Base-by-base conservation (phyloP, 2,888 invertebrate genomes). In the Anaspis maculata region DNA sequence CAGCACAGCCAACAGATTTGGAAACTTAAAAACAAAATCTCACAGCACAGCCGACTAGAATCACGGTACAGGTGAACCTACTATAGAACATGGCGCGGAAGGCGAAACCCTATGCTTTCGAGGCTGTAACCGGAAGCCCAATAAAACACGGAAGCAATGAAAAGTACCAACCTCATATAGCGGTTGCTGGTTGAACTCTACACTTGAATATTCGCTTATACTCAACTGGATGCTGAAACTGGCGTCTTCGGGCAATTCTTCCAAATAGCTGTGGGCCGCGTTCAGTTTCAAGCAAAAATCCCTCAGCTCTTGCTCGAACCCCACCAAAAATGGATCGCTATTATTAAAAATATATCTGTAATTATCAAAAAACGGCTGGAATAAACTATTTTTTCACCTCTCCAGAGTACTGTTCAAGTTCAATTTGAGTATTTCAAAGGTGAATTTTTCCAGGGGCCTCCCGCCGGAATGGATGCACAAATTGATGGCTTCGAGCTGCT, bases 201-300 rank as follows among this genome's bases (percentile, higher is more conserved):
- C 59, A 30, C 71, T 72, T 5, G 73, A 69, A n/a, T 72, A 70
- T 53, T 76, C 76, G 44, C 72, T 72, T 10, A 77, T 75, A 41
- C 74, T 68, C 28, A 80, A 57, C 37, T 70, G 68, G 35, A 82
- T 71, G n/a, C 67, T 65, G 55, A 82, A 82, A 43, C 72, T 73
- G 29, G 68, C 57, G 38, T 74, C 69, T 28, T 71, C 67, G 3
- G 76, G 71, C 27, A 75, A 48, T 32, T 66, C 56, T 30, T 68
- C 61, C 19, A 77, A 65, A 42, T 70, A 71, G 16, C 62, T 54
- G 34, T 64, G 61, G 13, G 69, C 53, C 34, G 70, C 66, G 1
- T 74, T 63, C 26, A 82, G 50, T 47, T 72, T 75, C 15, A 81
- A 58, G 40, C 73, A 76, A 53, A 78, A 73, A 4, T 72, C 70